phyloP scores from a whole-genome alignment of 2,888 invertebrate genomes.

The Anticlea derivata region DNA sequence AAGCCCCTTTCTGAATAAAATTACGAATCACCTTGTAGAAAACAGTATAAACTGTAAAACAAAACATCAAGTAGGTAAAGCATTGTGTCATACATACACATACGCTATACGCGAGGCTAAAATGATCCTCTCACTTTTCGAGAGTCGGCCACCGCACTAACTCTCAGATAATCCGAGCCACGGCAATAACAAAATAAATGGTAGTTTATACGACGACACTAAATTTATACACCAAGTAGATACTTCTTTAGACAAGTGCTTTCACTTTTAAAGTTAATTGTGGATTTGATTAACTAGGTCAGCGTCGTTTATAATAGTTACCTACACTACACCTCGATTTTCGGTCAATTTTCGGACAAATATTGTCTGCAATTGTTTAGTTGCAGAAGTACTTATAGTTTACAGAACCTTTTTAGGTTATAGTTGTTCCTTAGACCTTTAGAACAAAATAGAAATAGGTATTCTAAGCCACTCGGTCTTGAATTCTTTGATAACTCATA shows the following conservation, averaged over 20 bases:
- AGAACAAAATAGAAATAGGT: no score
- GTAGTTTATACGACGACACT: slow-evolving; percentile 19
- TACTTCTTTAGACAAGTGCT: slow-evolving; percentile 16
- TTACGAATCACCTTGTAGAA: no score
- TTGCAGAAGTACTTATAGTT: no score
- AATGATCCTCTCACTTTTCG: slow-evolving; percentile 28
- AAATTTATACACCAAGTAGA: slow-evolving; percentile 10
- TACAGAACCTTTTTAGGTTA: no score
- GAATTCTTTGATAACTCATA: no score
- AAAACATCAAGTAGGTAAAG: not conserved
- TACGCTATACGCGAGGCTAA: slow-evolving; percentile 7
- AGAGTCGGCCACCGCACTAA: slow-evolving; percentile 18
- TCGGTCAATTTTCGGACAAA: no score
- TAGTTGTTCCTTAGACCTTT: no score
- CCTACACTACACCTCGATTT: no score
- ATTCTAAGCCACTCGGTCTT: no score
- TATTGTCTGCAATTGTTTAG: no score
- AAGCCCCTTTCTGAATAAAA: no score
- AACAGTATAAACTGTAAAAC: not conserved
- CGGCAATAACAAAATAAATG: slow-evolving; percentile 13
- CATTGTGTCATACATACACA: slow-evolving; percentile 15
- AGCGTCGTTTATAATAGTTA: slow-evolving; percentile 3
- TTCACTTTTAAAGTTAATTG: slow-evolving; percentile 26
- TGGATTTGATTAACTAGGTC: slow-evolving; percentile 14
- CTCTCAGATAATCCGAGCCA: slow-evolving; percentile 17